Percentiles rank a stretch among this genome's conserved stretches.
Conservation (phyloP, 2,113 vertebrate species). For the Sapayoa aenigma region DNA sequence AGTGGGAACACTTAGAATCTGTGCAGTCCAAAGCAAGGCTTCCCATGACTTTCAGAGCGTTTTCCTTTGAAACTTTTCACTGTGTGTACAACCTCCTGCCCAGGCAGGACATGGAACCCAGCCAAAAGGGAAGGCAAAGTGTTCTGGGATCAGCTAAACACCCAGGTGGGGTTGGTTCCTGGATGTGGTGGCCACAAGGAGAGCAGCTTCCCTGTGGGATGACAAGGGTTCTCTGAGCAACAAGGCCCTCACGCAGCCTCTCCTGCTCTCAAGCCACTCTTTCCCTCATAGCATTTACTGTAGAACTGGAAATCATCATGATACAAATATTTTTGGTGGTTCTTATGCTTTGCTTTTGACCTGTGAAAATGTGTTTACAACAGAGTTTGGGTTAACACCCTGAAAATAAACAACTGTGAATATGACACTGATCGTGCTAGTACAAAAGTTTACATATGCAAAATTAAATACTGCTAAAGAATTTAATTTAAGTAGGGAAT, state of each 20-base stretch:
- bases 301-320: background rate
- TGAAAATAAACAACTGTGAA: background rate
- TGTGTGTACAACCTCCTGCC: accelerated
- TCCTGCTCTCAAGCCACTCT: background rate
- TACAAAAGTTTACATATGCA: background rate
- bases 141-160: background rate
- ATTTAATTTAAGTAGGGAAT: background rate
- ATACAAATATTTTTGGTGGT: background rate
- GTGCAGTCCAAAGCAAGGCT: background rate
- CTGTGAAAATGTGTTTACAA: background rate
- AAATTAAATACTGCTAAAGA: background rate
- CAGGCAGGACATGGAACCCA: background rate
- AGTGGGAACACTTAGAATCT: background rate
- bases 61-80: background rate
- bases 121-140: background rate
- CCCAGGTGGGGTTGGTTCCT: background rate
- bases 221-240: accelerated
- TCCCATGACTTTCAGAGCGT: background rate
- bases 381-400: background rate
- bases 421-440: background rate
- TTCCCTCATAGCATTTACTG: background rate
- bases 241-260: background rate
- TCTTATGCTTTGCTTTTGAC: slow-evolving; percentile 10
- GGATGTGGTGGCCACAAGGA: background rate
- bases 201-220: background rate